These are phyloP conservation scores for Pelodytes ibericus DNA, from an alignment of 2,797 vertebrate genomes.

Conservation along the genomic window DNA sequence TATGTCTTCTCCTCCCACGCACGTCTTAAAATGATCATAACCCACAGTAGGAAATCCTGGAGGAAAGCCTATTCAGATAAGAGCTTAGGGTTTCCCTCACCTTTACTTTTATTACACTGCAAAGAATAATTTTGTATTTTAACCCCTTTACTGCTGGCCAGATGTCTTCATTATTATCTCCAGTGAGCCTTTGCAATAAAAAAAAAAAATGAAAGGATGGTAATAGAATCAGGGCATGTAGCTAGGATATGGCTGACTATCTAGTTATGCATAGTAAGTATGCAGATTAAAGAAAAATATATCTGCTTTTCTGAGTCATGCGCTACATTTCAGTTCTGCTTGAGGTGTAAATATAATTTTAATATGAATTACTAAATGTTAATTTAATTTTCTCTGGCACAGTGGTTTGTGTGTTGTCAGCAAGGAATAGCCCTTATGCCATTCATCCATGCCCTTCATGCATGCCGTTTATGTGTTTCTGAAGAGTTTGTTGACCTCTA, in stretches of 20 bases:
- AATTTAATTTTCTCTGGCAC: constrained; percentile 49
- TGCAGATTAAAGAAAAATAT: constrained; percentile 6
- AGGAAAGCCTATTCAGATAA: constrained; percentile 22
- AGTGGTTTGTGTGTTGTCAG: constrained; percentile 40
- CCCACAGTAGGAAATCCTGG: constrained; percentile 29
- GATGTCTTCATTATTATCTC: neutral
- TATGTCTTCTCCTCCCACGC: constrained; percentile 30
- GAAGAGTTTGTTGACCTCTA: constrained; percentile 51
- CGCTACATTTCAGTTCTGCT: constrained; percentile 34
- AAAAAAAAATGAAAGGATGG: neutral
- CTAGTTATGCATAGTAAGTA: neutral
- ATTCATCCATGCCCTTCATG: constrained; percentile 48
- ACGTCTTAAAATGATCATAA: constrained; percentile 23
- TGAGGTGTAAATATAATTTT: constrained; percentile 45
- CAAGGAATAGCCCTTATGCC: constrained; percentile 37
- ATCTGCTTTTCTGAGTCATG: constrained; percentile 1
- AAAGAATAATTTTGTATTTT: neutral
- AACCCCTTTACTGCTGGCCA: too few species aligned
- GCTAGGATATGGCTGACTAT: neutral
- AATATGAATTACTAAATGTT: constrained; percentile 51
- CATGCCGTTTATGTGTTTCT: constrained; percentile 46
- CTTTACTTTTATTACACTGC: neutral
- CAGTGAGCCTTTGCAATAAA: neutral
- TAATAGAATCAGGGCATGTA: neutral
- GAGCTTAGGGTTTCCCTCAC: constrained; percentile 30